Evolutionary conservation across 2,888 invertebrate species (phyloP), one percentile per base, ranked within the genome.

Genomic region (Leptinotarsa peninsularis): DNA sequence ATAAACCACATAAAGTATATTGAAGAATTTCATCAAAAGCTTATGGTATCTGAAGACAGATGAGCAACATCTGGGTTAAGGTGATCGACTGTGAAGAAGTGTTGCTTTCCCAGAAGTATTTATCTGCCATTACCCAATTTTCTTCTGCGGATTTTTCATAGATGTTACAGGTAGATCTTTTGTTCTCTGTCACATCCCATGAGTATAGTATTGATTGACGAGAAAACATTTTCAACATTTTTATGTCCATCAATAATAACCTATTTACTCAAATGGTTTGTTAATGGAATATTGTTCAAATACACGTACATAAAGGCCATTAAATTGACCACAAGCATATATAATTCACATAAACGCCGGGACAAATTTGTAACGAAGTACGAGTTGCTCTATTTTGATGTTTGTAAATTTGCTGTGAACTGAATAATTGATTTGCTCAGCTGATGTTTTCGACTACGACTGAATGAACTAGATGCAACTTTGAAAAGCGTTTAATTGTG

Each of bases 331-430:
- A 18, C 3, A 54, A 54, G 18, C 54, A 54, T 54, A 54, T 54
- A 54, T 21, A 54, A 54, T 18, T 54, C 54, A 54, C 54, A 54
- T 54, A 54, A 54, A 54, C 54, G 54, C 54, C 18, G n/a, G 18
- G 54, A 18, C 54, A 54, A 18, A 54, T 54, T 54, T 54, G 54
- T 54, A 54, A 54, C 54, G 54, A 54, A 18, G 54, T 54, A 54
- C 54, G n/a, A 7, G 54, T 54, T 54, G 10, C 54, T 54, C 54
- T 54, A 54, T 18, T 54, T 18, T 18, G 18, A 54, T 54, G 18
- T 54, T 18, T 18, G 54, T 3, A 54, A 18, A 54, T 54, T 54
- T 18, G 54, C 54, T 54, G 54, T n/a, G 18, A n/a, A 18, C 18
- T 54, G 54, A 54, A 54, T 54, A 54, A 7, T 54, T 54, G 18